Evolutionary conservation across 1,140 invertebrate genomes (phyloP).

Genomic region (Cyclargus thomasi): DNA sequence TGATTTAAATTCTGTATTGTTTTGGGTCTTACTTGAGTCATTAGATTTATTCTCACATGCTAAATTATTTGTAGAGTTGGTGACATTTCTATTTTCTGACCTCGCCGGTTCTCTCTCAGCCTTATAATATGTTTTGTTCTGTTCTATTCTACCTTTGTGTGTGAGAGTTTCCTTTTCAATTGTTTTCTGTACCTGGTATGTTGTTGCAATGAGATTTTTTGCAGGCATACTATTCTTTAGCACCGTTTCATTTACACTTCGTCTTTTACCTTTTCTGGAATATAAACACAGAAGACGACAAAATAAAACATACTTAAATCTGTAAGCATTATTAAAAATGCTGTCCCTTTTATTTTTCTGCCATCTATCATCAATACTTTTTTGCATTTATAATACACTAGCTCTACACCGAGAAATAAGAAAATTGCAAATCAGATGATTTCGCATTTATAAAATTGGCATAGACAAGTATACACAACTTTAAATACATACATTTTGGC

Average conservation of each 20-base stretch:
- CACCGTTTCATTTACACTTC: conserved; percentile 42
- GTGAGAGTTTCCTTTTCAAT: background rate
- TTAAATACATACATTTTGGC: conserved; percentile 47
- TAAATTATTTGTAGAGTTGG: background rate
- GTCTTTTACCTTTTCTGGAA: conserved; percentile 53
- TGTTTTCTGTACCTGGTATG: conserved; percentile 5
- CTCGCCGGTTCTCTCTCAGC: background rate
- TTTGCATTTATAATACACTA: no score
- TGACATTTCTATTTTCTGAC: background rate
- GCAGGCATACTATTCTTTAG: conserved; percentile 12
- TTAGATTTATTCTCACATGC: no score
- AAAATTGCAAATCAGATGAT: no score
- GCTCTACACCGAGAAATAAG: no score
- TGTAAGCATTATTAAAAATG: background rate
- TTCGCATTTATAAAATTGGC: no score
- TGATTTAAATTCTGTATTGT: background rate
- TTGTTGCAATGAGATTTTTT: background rate
- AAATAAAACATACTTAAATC: no score
- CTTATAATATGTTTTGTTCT: background rate
- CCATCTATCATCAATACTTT: no score
- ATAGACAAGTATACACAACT: background rate
- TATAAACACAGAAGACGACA: no score
- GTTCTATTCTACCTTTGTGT: background rate
- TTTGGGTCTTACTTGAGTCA: background rate
- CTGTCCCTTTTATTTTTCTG: no score